These are phyloP conservation scores for Porites cylindrica DNA, from an alignment of 92 coral and sea anemone genomes.

Conservation along the genomic window DNA sequence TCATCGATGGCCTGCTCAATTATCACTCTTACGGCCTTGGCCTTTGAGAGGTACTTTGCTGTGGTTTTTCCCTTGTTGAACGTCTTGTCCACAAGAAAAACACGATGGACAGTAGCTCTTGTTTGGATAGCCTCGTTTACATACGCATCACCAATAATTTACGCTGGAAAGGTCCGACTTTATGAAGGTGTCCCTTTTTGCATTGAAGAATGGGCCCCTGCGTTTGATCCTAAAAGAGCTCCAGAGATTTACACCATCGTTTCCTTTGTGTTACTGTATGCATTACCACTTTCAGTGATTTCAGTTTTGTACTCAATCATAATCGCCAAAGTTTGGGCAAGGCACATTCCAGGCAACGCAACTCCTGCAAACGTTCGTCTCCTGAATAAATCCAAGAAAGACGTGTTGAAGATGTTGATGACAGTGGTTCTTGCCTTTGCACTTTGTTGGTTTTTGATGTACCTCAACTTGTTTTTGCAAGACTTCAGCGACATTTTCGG, in stretches of 20 bases:
- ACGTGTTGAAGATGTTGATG: constrained; percentile 74
- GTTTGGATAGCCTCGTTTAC: constrained; percentile 47
- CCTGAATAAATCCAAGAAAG: constrained; percentile 55
- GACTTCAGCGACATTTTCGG: constrained; percentile 32
- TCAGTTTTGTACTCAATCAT: constrained; percentile 65
- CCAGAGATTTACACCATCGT: constrained; percentile 59
- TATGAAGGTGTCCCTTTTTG: constrained; percentile 49
- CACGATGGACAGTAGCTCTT: constrained; percentile 44
- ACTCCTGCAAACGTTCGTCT: constrained; percentile 55
- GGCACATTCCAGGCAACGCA: constrained; percentile 75
- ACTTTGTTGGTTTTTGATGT: constrained; percentile 64
- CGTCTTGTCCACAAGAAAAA: constrained; percentile 33
- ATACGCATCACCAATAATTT: constrained; percentile 60
- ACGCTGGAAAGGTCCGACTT: constrained; percentile 26
- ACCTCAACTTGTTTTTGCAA: constrained; percentile 40
- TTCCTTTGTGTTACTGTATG: constrained; percentile 60
- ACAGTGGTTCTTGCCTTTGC: constrained; percentile 69
- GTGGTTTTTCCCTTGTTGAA: constrained; percentile 68
- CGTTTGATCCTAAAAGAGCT: constrained; percentile 54
- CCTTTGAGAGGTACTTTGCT: constrained; percentile 74
- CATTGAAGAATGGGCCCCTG: constrained; percentile 63
- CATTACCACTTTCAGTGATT: constrained; percentile 60
- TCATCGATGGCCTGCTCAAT: constrained; percentile 73
- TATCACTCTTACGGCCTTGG: constrained; percentile 75
- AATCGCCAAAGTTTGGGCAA: constrained; percentile 70